A percentile compares a stretch with the other conserved stretches of the same genome.
Conservation (phyloP, 1,140 invertebrate genomes). For the Drosophila athabasca region DNA sequence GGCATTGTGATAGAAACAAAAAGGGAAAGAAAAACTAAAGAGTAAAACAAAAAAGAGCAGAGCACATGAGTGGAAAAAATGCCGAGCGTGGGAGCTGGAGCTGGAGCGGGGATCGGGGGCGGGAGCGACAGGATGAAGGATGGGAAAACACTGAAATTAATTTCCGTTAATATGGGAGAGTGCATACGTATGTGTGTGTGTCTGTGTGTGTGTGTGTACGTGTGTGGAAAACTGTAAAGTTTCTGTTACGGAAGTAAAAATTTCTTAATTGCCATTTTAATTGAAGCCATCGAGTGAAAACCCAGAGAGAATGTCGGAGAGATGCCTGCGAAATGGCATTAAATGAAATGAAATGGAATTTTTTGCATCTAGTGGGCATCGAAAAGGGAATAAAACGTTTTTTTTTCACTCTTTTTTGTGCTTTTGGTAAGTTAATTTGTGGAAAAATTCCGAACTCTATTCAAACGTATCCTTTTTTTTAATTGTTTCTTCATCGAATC, state of each 20-base stretch:
- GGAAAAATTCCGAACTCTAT: too few relatives aligned
- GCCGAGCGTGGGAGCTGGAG: not conserved
- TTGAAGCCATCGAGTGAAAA: constrained; percentile 43
- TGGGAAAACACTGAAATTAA: constrained; percentile 65
- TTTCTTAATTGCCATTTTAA: constrained; percentile 69
- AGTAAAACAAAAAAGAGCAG: constrained; percentile 29
- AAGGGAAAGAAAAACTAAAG: constrained; percentile 20
- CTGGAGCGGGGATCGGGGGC: too few relatives aligned
- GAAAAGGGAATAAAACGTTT: too few relatives aligned
- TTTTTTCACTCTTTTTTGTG: too few relatives aligned
- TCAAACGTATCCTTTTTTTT: too few relatives aligned
- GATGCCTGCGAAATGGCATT: constrained; percentile 6
- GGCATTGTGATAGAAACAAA: constrained; percentile 53
- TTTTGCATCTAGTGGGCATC: not conserved
- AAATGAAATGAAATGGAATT: constrained; percentile 4
- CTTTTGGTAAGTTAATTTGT: too few relatives aligned
- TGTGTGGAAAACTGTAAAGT: constrained; percentile 13
- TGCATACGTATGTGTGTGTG: constrained; percentile 9
- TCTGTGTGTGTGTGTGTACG: constrained; percentile 9
- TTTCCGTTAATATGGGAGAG: constrained; percentile 63
- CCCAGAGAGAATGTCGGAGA: constrained; percentile 2
- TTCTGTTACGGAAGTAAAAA: constrained; percentile 51
- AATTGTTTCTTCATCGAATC: too few relatives aligned
- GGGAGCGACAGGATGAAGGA: constrained; percentile 5
- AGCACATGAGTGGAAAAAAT: constrained; percentile 31